Percentiles rank a stretch among this genome's conserved stretches.
phyloP scores from a whole-genome alignment of 2,113 vertebrate species.

The Stegostoma tigrinum region DNA sequence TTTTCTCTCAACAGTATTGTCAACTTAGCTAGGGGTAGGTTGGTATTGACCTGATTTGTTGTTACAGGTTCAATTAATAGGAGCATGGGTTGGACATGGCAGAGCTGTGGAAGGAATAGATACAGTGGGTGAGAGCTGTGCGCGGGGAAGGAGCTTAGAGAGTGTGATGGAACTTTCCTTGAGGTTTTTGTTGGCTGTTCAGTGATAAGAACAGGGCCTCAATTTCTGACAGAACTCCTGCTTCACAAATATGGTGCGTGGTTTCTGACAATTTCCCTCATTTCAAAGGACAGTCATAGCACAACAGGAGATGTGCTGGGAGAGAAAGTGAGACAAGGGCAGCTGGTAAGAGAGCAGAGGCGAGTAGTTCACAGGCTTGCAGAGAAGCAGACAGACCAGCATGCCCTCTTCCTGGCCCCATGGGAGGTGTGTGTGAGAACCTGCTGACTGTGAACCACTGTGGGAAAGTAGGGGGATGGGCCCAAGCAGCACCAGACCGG shows the following conservation, averaged over 20 bases:
- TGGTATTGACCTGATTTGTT: no score
- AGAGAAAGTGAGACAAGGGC: conserved; percentile 3
- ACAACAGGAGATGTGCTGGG: conserved; percentile 4
- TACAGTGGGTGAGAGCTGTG: background rate
- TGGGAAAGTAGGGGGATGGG: conserved; percentile 61
- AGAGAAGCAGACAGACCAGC: conserved; percentile 32
- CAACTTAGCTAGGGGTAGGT: no score
- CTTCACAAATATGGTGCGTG: background rate
- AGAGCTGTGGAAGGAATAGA: background rate
- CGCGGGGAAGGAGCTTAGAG: background rate
- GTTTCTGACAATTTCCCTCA: background rate
- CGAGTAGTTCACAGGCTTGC: conserved; percentile 23
- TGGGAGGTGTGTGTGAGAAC: conserved; percentile 55
- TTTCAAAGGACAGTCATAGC: background rate
- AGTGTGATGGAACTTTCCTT: background rate
- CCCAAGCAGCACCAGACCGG: conserved; percentile 41
- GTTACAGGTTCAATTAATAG: background rate
- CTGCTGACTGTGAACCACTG: conserved; percentile 50
- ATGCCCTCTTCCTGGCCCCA: conserved; percentile 38
- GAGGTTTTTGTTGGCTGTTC: background rate
- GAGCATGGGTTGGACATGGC: background rate
- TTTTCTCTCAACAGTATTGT: no score
- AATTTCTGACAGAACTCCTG: background rate
- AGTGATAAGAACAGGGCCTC: background rate
- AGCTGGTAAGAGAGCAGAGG: conserved; percentile 25